Evolutionary conservation across 1,140 invertebrate species (phyloP), one percentile per base, ranked within the genome.

Genomic region (Eriocheir sinensis): DNA sequence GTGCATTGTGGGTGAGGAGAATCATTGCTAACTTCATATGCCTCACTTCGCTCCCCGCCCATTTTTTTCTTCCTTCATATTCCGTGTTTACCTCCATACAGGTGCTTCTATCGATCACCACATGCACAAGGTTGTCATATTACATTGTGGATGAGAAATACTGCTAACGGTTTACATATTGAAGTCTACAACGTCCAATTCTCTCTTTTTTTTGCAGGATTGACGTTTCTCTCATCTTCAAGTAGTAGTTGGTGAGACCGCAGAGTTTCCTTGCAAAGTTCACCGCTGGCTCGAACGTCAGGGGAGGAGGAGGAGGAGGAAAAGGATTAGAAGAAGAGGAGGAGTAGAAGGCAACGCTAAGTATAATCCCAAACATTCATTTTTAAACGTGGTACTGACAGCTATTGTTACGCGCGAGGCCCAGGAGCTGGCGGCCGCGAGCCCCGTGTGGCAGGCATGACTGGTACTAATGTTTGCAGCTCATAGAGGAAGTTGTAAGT

Each of bases 401-500:
- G n/a, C 27, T 72, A 53, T 53, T 53, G n/a, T n/a, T 72, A 72
- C 27, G 27, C 60, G 6, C 4, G 60, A 72, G 60, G 27, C 60
- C 27, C 27, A 72, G n/a, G 1, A 12, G n/a, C 60, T 21, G 21
- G 6, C 12, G 6, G 60, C 60, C n/a, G 60, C 60, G n/a, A n/a
- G n/a, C 60, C 21, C 60, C 60, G 17, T 21, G 21, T n/a, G 60
- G n/a, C n/a, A 72, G 60, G 60, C 60, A 21, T 72, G 60, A 72
- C 60, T 72, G 21, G 60, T 72, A 72, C 27, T 72, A 72, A 72
- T 72, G 60, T 72, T 72, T 72, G 60, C 60, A 72, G 60, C 60
- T 72, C 60, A 72, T 72, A 72, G 60, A 72, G 60, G 60, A 72
- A 72, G 60, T 72, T 72, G 60, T 72, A 72, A 72, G 60, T 72